A percentile compares a stretch with the other conserved stretches of the same genome.
phyloP scores from a whole-genome alignment of 2,888 invertebrate species.

The Myopa tessellatipennis region DNA sequence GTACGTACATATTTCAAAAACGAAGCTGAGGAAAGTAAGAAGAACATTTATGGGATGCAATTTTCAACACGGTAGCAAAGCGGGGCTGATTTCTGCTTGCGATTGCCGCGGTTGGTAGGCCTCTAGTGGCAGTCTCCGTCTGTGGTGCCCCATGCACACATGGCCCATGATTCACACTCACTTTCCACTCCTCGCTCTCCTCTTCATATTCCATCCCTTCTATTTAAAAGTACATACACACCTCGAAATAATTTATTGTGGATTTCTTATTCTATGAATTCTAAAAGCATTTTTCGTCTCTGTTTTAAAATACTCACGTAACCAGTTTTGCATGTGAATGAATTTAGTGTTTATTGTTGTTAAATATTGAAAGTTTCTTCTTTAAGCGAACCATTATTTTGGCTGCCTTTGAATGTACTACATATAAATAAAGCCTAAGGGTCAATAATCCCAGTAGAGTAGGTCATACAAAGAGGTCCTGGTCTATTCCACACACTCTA shows the following conservation, averaged over 20 bases:
- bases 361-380: too few species aligned
- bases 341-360: too few species aligned
- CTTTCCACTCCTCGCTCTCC: not conserved
- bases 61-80: constrained; percentile 33
- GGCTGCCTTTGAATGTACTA: too few species aligned
- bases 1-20: not conserved
- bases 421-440: too few species aligned
- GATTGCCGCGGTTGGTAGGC: constrained; percentile 12
- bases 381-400: too few species aligned
- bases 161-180: not conserved
- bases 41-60: constrained; percentile 10
- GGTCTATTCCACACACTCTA: too few species aligned
- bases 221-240: not conserved
- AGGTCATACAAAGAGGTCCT: too few species aligned
- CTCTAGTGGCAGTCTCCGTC: constrained; percentile 20
- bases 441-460: too few species aligned
- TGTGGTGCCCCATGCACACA: not conserved
- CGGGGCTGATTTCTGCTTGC: not conserved
- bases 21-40: not conserved
- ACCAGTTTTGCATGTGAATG: too few species aligned
- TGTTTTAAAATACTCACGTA: too few species aligned
- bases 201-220: not conserved
- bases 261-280: not conserved
- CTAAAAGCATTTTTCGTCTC: not conserved
- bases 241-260: not conserved